A percentile compares a stretch with the other conserved stretches of the same genome.
Conservation (phyloP, 2,888 invertebrate species). For the Trichopria drosophilae region DNA sequence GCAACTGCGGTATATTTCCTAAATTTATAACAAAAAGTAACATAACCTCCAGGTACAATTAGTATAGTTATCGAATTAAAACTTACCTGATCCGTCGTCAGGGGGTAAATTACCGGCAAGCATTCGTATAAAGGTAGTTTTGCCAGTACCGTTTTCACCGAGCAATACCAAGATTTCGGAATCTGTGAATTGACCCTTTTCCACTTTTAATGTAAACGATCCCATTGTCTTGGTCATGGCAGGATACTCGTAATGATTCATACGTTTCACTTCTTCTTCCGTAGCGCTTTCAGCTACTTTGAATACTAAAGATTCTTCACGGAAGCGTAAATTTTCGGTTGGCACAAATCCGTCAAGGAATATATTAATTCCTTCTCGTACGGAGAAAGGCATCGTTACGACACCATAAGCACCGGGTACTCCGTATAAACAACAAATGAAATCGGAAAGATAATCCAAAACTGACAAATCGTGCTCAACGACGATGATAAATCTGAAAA, state of each 20-base stretch:
- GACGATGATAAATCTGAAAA: slow-evolving; percentile 89
- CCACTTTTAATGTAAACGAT: slow-evolving; percentile 76
- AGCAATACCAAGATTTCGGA: slow-evolving; percentile 98
- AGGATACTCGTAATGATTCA: slow-evolving; percentile 96
- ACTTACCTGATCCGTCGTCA: slow-evolving; percentile 73
- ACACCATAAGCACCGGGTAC: slow-evolving; percentile 99
- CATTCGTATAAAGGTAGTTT: slow-evolving; percentile 99
- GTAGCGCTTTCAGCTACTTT: slow-evolving; percentile 98
- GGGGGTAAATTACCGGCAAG: slow-evolving; percentile 93
- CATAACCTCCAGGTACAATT: slow-evolving; percentile 15
- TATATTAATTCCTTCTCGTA: slow-evolving; percentile 99
- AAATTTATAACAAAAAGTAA: slow-evolving; percentile 34
- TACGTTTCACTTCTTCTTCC: slow-evolving; percentile 95
- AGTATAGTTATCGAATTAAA: slow-evolving; percentile 6
- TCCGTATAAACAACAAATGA: slow-evolving; percentile 97
- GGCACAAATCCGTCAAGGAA: slow-evolving; percentile 99
- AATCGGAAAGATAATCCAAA: slow-evolving; percentile 97
- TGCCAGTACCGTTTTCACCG: slow-evolving; percentile 98
- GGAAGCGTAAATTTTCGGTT: slow-evolving; percentile 97
- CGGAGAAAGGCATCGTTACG: slow-evolving; percentile 99
- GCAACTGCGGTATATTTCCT: slow-evolving; percentile 82
- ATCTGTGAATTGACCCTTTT: slow-evolving; percentile 94
- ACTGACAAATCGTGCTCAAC: slow-evolving; percentile 99
- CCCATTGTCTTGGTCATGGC: slow-evolving; percentile 86
- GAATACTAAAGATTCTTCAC: slow-evolving; percentile 94